These are phyloP conservation scores for Scaptomyza polygonia DNA, from an alignment of 2,888 invertebrate genomes.

Conservation along the genomic window DNA sequence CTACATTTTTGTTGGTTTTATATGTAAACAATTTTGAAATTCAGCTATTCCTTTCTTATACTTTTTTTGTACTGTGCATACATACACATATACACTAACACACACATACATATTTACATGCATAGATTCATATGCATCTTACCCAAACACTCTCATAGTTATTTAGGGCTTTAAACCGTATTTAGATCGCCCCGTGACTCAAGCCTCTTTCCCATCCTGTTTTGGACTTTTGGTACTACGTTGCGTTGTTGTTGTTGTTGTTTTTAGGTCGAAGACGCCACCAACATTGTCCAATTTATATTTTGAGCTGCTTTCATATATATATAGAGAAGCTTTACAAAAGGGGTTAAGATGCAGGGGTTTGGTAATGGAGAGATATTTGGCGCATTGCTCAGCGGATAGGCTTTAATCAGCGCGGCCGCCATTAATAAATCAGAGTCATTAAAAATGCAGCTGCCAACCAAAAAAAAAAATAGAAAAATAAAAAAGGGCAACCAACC, in stretches of 20 bases:
- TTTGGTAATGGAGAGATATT: background rate
- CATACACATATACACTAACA: background rate
- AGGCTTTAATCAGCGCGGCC: conserved; percentile 82
- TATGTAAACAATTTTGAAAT: no score
- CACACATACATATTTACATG: no score
- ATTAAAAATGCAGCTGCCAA: conserved; percentile 82
- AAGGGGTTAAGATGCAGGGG: background rate
- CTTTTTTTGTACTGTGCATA: conserved; percentile 8
- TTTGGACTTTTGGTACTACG: background rate
- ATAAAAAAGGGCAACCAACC: conserved; percentile 60
- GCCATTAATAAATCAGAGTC: conserved; percentile 84
- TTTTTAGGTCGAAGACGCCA: conserved; percentile 65
- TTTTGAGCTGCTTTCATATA: conserved; percentile 50
- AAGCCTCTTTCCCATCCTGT: conserved; percentile 1
- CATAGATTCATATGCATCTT: background rate
- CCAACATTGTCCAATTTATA: conserved; percentile 72
- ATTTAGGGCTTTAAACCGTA: conserved; percentile 52
- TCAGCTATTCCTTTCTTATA: no score
- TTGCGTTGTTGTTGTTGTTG: conserved; percentile 14
- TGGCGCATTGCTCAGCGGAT: conserved; percentile 46
- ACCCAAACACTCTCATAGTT: conserved; percentile 16
- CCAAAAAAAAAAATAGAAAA: conserved; percentile 33
- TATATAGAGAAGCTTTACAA: conserved; percentile 10
- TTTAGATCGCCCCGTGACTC: conserved; percentile 51
- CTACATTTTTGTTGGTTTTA: no score